Conservation (phyloP, 2,113 vertebrate genomes). For the Leucopsar rothschildi region DNA sequence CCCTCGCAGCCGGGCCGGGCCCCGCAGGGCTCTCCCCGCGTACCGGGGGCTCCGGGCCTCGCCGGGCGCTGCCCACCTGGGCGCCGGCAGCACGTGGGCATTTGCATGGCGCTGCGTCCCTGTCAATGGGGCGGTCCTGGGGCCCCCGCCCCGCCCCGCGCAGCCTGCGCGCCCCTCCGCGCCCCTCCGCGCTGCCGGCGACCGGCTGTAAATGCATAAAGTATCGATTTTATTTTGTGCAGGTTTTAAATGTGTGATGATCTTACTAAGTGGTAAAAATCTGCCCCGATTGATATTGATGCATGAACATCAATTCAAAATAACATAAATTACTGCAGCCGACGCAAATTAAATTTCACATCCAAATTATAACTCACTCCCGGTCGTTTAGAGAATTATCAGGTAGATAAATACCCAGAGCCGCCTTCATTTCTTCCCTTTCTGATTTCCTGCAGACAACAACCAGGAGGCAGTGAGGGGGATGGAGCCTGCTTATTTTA, state of each 20-base stretch:
- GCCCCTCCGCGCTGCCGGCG: neutral
- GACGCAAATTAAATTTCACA: conserved; percentile 22
- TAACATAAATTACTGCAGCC: conserved; percentile 19
- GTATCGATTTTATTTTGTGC: neutral
- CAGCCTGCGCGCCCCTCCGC: neutral
- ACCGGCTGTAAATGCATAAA: neutral
- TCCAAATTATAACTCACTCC: conserved; percentile 18
- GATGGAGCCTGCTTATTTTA: neutral
- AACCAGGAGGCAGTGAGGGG: neutral
- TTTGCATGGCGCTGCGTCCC: neutral
- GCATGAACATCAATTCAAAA: conserved; percentile 7
- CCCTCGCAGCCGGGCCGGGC: neutral
- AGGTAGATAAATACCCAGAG: neutral
- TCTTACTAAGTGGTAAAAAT: conserved; percentile 2
- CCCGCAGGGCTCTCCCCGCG: neutral
- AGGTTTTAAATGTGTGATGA: neutral
- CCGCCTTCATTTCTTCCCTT: neutral
- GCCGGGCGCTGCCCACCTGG: neutral
- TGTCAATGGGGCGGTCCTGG: neutral
- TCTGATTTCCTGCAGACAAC: neutral
- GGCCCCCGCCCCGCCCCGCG: neutral
- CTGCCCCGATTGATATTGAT: neutral
- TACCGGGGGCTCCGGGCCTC: neutral
- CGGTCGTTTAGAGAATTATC: neutral
- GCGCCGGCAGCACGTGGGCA: neutral